phyloP scores from a whole-genome alignment of 1,140 invertebrate species.

The Aricia agestis region DNA sequence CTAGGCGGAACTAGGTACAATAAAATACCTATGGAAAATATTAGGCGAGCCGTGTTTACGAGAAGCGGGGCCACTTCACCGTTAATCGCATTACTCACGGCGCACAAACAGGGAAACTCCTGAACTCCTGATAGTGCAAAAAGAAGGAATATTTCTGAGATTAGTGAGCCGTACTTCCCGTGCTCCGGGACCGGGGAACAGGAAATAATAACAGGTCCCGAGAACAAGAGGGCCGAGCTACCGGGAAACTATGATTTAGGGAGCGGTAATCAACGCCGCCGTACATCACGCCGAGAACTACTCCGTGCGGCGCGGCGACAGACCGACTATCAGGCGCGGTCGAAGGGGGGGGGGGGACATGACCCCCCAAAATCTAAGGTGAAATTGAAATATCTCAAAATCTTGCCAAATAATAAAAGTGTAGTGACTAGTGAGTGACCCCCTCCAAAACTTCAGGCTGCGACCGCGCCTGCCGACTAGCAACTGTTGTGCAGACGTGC shows the following conservation, averaged over 20 bases:
- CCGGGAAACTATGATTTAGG: constrained; percentile 67
- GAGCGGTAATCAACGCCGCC: constrained; percentile 34
- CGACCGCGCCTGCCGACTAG: too few species aligned
- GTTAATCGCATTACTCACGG: neutral
- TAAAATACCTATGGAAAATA: neutral
- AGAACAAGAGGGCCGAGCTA: constrained; percentile 34
- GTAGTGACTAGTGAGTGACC: too few species aligned
- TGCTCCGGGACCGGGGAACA: constrained; percentile 47
- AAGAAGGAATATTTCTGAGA: constrained; percentile 13
- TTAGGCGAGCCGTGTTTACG: neutral
- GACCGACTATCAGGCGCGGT: too few species aligned
- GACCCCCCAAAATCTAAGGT: too few species aligned
- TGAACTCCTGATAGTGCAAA: constrained; percentile 19
- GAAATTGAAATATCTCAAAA: too few species aligned
- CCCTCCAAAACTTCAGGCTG: too few species aligned
- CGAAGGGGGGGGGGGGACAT: too few species aligned
- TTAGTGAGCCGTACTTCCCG: constrained; percentile 40
- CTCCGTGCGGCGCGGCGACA: neutral
- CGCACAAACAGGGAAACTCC: constrained; percentile 12
- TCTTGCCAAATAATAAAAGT: too few species aligned
- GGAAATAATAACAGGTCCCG: constrained; percentile 71
- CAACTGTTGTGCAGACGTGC: neutral
- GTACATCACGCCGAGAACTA: constrained; percentile 16
- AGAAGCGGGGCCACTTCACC: neutral
- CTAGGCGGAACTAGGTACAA: neutral